Conservation (phyloP, 2,113 vertebrate genomes). For the Myanophis thanlyinensis region DNA sequence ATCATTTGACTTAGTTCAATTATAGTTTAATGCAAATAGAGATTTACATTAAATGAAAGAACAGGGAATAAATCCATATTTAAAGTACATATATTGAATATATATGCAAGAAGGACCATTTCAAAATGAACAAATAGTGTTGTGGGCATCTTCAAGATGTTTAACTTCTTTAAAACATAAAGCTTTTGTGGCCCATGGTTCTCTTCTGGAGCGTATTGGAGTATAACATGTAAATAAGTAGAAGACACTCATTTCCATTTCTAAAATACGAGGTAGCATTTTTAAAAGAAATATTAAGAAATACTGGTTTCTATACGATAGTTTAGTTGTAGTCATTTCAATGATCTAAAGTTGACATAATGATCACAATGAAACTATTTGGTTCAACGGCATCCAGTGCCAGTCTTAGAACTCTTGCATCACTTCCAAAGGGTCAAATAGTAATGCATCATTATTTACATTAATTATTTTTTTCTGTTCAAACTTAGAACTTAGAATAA, state of each 20-base stretch:
- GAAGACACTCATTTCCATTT: not conserved
- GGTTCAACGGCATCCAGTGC: not conserved
- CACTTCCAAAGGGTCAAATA: not conserved
- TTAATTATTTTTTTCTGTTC: not conserved
- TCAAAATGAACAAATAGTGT: not conserved
- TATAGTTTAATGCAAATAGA: not conserved
- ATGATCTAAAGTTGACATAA: not conserved
- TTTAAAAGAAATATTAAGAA: not conserved
- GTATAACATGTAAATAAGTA: not conserved
- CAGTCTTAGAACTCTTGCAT: not conserved
- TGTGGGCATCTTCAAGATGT: not conserved
- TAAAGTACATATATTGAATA: not conserved
- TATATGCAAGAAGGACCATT: not conserved
- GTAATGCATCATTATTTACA: not conserved
- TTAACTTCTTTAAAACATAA: not conserved
- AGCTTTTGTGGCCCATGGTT: not conserved
- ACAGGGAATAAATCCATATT: not conserved
- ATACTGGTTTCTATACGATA: not conserved
- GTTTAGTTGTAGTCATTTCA: not conserved
- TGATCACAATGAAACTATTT: not conserved
- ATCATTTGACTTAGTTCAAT: not conserved
- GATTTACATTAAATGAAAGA: not conserved
- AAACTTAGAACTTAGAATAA: not conserved
- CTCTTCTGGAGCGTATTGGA: not conserved
- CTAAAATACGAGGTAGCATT: not conserved